Evolutionary conservation across 2,888 invertebrate genomes (phyloP).

Genomic region (Tubulanus polymorphus): DNA sequence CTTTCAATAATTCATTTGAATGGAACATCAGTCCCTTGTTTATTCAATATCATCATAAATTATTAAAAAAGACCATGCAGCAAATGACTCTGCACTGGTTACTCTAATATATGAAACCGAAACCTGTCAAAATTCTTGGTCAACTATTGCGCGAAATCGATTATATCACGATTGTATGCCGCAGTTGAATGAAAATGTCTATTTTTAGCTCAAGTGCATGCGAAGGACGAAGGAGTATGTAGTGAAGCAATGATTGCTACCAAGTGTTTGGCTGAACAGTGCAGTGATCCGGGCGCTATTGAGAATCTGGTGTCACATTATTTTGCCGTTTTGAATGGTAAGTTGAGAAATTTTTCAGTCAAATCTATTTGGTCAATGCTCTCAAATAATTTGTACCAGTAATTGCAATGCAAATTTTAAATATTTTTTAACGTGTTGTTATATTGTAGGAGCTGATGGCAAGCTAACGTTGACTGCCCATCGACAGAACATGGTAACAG

Average conservation of each 20-base stretch:
- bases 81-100: too few relatives aligned
- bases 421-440: not conserved
- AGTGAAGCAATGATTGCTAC: slow-evolving; percentile 71
- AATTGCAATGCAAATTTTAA: not conserved
- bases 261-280: slow-evolving; percentile 67
- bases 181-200: not conserved
- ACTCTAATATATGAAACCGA: too few relatives aligned
- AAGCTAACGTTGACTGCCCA: slow-evolving; percentile 85
- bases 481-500: slow-evolving; percentile 75
- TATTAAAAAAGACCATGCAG: too few relatives aligned
- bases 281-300: slow-evolving; percentile 65
- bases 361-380: not conserved
- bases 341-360: slow-evolving; percentile 4
- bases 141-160: too few relatives aligned
- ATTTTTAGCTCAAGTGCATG: slow-evolving; percentile 70
- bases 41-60: too few relatives aligned
- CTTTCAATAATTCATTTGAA: too few relatives aligned
- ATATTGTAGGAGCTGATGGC: slow-evolving; percentile 67
- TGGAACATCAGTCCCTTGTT: too few relatives aligned
- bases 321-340: slow-evolving; percentile 75
- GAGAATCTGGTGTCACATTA: slow-evolving; percentile 63
- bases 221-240: slow-evolving; percentile 76
- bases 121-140: too few relatives aligned
- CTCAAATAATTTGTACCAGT: not conserved
- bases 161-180: too few relatives aligned